These are phyloP conservation scores for Oeneis ivallda DNA, from an alignment of 2,888 invertebrate genomes.

Conservation along the genomic window DNA sequence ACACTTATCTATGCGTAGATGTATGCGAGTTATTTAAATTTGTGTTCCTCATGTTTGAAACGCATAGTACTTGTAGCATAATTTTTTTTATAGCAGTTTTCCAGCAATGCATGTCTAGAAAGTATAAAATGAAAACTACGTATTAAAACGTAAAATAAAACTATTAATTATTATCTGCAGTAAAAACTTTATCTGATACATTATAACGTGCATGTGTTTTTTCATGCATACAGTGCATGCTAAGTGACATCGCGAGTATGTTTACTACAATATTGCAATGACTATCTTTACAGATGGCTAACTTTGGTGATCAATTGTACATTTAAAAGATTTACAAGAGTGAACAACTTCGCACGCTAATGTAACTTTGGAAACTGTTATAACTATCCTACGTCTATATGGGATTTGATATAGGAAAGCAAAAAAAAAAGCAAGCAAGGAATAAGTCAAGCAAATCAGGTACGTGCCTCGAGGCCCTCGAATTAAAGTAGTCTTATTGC, in stretches of 20 bases:
- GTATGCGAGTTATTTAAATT: neutral
- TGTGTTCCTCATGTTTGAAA: neutral
- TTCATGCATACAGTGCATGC: slow-evolving; percentile 32
- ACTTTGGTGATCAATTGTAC: slow-evolving; percentile 42
- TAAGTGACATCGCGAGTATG: slow-evolving; percentile 13
- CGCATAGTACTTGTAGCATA: slow-evolving; percentile 1
- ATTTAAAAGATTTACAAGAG: slow-evolving; percentile 36
- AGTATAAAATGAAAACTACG: slow-evolving; percentile 13
- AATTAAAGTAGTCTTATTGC: too few relatives aligned
- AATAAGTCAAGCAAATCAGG: too few relatives aligned
- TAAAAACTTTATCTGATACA: slow-evolving; percentile 5
- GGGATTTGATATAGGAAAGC: too few relatives aligned
- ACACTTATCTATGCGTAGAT: too few relatives aligned
- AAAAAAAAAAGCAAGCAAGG: too few relatives aligned
- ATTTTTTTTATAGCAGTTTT: neutral
- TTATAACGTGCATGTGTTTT: slow-evolving; percentile 18
- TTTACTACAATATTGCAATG: slow-evolving; percentile 25
- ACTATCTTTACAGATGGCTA: slow-evolving; percentile 42
- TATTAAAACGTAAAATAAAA: slow-evolving; percentile 12
- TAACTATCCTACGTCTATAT: neutral
- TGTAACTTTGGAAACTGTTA: slow-evolving; percentile 1
- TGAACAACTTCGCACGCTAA: slow-evolving; percentile 31
- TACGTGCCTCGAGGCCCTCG: too few relatives aligned
- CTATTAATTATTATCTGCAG: slow-evolving; percentile 6
- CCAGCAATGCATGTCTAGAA: slow-evolving; percentile 16